Base-by-base conservation (phyloP, 2,113 vertebrate genomes). In the Gobiocypris rarus region DNA sequence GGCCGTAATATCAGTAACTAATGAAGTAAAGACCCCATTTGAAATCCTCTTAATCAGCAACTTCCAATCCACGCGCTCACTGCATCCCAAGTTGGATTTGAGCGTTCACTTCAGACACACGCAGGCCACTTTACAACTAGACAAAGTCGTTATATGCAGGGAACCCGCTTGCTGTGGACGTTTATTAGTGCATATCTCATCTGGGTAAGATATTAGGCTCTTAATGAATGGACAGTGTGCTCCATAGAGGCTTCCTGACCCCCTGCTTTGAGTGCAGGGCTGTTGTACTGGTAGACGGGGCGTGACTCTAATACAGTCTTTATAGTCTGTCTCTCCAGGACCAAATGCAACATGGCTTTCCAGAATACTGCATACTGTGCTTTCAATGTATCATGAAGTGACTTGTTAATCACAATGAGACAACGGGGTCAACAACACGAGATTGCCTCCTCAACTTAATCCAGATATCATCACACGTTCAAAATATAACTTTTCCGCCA, bases 241-340 rank as follows among this genome's bases (percentile, higher is more conserved):
- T 54, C 52, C 52, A 19, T 14, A 6, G 82, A 63, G 19, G 71
- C 87, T 81, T 61, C 71, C 83, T 86, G 85, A 84, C 84, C 87
- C 78, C 85, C 43, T 63, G 81, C 69, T 73, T 89, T 82, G 86
- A 88, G 86, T 86, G 91, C 90, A 88, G 87, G 87, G 89, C 87
- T 86, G 90, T 85, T 88, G 91, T 87, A 86, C 71, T 41, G 83
- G 90, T 83, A 89, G 89, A 85, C 90, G 89, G 93, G 92, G 92
- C 90, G 91, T 93, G 91, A 93, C 92, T 90, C 91, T 88, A 88
- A 89, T 90, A 91, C 86, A 90, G 91, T 89, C 38, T 80, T 65
- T 50, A 52, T 22, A 56, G 63, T 82, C 80, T 54, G 80, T 54
- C 65, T 82, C 63, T 24, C 22, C 80, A 70, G 26, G 26, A 50